Evolutionary conservation across 2,113 vertebrate species (phyloP).

Genomic region (Cyphomyrus discorhynchus): DNA sequence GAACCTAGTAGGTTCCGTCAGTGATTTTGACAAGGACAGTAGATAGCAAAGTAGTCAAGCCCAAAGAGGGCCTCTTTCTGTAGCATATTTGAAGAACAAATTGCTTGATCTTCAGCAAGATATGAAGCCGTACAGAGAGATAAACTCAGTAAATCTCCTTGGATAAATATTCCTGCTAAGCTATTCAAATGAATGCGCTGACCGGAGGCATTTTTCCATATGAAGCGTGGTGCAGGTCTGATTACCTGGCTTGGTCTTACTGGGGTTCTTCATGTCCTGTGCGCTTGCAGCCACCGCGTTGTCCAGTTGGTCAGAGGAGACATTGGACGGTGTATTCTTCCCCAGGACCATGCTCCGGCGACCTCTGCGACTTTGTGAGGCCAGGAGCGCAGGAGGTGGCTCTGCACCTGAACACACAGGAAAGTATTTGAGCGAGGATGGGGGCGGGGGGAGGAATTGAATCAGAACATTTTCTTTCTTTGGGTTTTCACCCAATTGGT

Average conservation of each 20-base stretch:
- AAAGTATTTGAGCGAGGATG: background rate
- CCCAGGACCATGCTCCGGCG: conserved; percentile 59
- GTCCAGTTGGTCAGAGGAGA: conserved; percentile 54
- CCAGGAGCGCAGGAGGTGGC: conserved; percentile 78
- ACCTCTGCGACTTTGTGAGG: conserved; percentile 69
- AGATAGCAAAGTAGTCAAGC: background rate
- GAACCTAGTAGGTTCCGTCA: background rate
- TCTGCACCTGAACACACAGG: conserved; percentile 69
- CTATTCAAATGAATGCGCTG: background rate
- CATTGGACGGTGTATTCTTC: conserved; percentile 48
- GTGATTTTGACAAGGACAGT: background rate
- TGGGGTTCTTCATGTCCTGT: conserved; percentile 45
- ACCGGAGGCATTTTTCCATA: background rate
- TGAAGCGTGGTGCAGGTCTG: background rate
- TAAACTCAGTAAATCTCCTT: background rate
- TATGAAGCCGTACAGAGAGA: background rate
- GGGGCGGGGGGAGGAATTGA: background rate
- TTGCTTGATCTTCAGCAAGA: background rate
- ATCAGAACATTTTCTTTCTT: background rate
- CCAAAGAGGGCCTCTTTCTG: background rate
- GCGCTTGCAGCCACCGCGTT: conserved; percentile 50
- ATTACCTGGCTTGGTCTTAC: conserved; percentile 78
- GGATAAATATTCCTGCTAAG: background rate
- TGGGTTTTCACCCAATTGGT: too few species aligned
- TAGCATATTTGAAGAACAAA: background rate